phyloP scores from a whole-genome alignment of 1,140 invertebrate species.

The Drusus annulatus region DNA sequence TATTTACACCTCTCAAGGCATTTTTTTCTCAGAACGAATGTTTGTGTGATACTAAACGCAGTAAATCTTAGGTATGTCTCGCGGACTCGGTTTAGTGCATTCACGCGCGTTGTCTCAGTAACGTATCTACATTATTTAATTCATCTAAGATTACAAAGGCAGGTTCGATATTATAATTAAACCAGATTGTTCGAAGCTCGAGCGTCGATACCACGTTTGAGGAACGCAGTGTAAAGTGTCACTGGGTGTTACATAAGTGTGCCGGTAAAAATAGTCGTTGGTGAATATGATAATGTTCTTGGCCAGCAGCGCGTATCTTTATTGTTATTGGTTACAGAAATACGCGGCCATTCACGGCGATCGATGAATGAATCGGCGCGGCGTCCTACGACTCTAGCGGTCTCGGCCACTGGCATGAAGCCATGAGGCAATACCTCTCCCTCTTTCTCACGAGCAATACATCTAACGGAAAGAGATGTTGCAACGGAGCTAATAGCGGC shows the following conservation, averaged over 20 bases:
- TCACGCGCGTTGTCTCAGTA: no score
- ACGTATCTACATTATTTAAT: no score
- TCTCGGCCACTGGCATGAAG: background rate
- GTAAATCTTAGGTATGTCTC: no score
- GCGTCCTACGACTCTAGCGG: background rate
- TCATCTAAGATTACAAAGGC: background rate
- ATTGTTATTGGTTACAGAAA: constrained; percentile 45
- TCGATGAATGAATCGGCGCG: constrained; percentile 48
- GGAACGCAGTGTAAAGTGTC: background rate
- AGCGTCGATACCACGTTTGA: background rate
- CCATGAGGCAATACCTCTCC: background rate
- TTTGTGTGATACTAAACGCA: no score
- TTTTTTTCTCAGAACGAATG: no score
- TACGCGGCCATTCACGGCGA: constrained; percentile 48
- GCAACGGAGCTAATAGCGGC: no score
- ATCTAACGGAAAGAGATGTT: no score
- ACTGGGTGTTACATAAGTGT: background rate
- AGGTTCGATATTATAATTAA: background rate
- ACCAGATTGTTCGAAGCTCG: background rate
- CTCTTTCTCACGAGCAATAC: no score
- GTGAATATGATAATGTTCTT: constrained; percentile 15
- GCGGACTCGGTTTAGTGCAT: no score
- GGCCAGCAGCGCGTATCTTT: constrained; percentile 34
- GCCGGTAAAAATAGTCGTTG: background rate
- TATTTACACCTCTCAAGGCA: no score